Percentiles rank a stretch among this genome's conserved stretches.
Conservation (phyloP, 1,140 invertebrate species). For the Drosophila pseudoobscura region DNA sequence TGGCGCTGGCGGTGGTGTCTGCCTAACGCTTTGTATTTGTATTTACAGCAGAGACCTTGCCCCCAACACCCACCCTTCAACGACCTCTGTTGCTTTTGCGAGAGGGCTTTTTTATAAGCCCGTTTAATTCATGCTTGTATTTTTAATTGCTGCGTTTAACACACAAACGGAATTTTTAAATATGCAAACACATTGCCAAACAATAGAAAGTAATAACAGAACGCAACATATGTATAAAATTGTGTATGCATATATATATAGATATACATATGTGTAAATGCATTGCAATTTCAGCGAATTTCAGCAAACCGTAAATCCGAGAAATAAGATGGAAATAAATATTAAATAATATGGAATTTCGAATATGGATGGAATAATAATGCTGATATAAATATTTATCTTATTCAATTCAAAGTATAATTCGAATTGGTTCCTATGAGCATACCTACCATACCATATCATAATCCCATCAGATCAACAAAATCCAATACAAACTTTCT, state of each 20-base stretch:
- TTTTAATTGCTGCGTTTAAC: constrained; percentile 78
- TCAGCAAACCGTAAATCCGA: too few species aligned
- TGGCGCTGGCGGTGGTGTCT: constrained; percentile 11
- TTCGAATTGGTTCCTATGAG: too few species aligned
- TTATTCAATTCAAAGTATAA: too few species aligned
- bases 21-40: constrained; percentile 40
- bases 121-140: constrained; percentile 78
- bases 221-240: constrained; percentile 10
- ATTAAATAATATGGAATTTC: too few species aligned
- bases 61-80: constrained; percentile 17
- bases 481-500: too few species aligned
- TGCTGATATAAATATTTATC: too few species aligned
- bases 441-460: too few species aligned
- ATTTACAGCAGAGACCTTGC: constrained; percentile 14
- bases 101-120: constrained; percentile 60
- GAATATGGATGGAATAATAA: too few species aligned
- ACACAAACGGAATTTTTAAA: constrained; percentile 72
- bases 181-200: constrained; percentile 53
- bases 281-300: too few species aligned
- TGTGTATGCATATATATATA: background rate
- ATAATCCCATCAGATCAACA: too few species aligned
- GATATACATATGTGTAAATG: background rate
- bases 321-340: too few species aligned
- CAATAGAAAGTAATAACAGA: constrained; percentile 61
- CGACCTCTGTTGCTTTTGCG: constrained; percentile 15